Percentiles rank a stretch among this genome's conserved stretches.
Evolutionary conservation across 2,113 vertebrate genomes (phyloP).

Genomic region (Quiscalus mexicanus): DNA sequence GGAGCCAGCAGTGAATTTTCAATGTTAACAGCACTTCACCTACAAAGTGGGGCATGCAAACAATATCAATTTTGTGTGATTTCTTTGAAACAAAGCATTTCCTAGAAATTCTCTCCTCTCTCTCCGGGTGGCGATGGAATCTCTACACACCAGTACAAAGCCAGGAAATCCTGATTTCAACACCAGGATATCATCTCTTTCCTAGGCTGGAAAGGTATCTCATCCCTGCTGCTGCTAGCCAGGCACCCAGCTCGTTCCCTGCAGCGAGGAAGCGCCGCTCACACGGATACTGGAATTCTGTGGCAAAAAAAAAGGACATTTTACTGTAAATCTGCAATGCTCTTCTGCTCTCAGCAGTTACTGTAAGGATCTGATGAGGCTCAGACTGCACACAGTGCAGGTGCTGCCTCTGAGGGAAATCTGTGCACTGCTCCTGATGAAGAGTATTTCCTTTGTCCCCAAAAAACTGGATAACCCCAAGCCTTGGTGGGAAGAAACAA

Average conservation of each 20-base stretch:
- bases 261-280: fast-evolving
- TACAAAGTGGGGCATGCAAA: background rate
- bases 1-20: background rate
- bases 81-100: background rate
- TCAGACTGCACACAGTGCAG: background rate
- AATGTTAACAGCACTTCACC: background rate
- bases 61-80: background rate
- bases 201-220: background rate
- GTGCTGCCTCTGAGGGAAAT: background rate
- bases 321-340: background rate
- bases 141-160: fast-evolving
- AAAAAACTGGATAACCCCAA: background rate
- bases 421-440: background rate
- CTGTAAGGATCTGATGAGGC: background rate
- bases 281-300: fast-evolving
- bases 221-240: fast-evolving
- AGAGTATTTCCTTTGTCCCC: background rate
- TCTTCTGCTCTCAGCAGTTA: background rate
- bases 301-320: background rate
- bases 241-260: fast-evolving
- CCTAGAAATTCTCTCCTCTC: background rate
- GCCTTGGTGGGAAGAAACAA: background rate
- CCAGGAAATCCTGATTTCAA: background rate
- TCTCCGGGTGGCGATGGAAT: fast-evolving
- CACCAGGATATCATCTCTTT: background rate